Percentiles rank a stretch among this genome's conserved stretches.
These are phyloP conservation scores for Acomys russatus DNA, from an alignment of 2,797 vertebrate genomes.

Conservation along the genomic window DNA sequence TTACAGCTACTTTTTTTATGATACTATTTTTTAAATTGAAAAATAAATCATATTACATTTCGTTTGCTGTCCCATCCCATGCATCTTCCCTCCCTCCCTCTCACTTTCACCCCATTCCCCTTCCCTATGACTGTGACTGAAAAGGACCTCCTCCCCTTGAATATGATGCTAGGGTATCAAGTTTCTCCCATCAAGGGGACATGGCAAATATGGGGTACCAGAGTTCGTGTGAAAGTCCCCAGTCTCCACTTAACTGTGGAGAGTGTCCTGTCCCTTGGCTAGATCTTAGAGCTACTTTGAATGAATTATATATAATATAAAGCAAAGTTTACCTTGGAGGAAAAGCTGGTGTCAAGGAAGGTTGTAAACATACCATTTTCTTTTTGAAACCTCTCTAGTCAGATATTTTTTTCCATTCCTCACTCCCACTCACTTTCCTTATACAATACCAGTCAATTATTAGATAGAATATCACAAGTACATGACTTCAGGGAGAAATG, in stretches of 20 bases:
- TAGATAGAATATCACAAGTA: background rate
- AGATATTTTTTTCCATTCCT: slow-evolving; percentile 45
- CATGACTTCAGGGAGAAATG: slow-evolving; percentile 32
- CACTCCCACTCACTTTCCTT: background rate
- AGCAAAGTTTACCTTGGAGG: background rate
- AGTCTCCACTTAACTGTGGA: too few relatives aligned
- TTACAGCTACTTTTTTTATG: too few relatives aligned
- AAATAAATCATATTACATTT: too few relatives aligned
- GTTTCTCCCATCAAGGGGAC: too few relatives aligned
- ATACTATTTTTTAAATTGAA: too few relatives aligned
- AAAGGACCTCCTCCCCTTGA: too few relatives aligned
- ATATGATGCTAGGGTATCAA: too few relatives aligned
- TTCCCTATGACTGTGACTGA: too few relatives aligned
- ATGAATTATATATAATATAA: slow-evolving; percentile 44
- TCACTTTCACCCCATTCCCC: background rate
- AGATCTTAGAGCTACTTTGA: background rate
- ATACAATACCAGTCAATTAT: background rate
- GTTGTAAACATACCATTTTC: background rate
- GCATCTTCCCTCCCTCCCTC: background rate
- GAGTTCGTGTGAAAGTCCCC: too few relatives aligned
- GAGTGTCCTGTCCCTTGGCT: too few relatives aligned
- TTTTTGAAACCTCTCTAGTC: slow-evolving; percentile 40
- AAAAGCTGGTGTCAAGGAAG: background rate
- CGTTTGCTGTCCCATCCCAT: too few relatives aligned
- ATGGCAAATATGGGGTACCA: too few relatives aligned